Evolutionary conservation across 2,797 vertebrate genomes (phyloP).

Genomic region (Triplophysa bombifrons): DNA sequence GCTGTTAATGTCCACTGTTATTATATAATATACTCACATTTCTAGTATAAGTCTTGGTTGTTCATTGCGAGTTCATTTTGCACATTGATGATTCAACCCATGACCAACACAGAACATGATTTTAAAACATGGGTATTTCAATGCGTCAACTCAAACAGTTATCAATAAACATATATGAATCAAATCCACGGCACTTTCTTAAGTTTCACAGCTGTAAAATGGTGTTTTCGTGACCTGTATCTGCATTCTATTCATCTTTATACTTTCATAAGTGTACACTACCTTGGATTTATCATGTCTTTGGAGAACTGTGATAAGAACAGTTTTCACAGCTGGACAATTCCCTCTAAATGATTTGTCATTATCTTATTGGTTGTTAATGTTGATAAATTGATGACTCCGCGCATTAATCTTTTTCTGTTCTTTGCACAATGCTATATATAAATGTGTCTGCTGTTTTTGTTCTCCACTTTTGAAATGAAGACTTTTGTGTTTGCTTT

Average conservation of each 20-base stretch:
- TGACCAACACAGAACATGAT: neutral
- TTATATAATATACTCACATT: neutral
- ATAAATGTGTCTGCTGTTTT: neutral
- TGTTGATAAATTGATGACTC: neutral
- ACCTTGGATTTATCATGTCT: constrained; percentile 39
- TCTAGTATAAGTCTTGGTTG: too few relatives aligned
- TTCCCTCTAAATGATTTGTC: constrained; percentile 27
- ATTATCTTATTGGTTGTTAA: constrained; percentile 27
- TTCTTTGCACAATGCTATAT: neutral
- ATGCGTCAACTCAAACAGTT: neutral
- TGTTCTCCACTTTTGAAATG: constrained; percentile 36
- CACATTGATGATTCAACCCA: neutral
- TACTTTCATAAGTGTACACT: constrained; percentile 13
- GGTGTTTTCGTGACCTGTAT: neutral
- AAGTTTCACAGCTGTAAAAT: neutral
- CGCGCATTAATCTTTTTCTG: neutral
- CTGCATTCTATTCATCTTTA: neutral
- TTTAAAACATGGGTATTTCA: neutral
- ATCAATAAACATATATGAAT: neutral
- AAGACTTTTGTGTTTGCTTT: constrained; percentile 44
- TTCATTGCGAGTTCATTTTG: neutral
- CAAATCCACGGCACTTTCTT: neutral
- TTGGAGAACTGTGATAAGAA: constrained; percentile 49
- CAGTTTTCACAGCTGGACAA: constrained; percentile 50
- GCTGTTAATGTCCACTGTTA: neutral